These are phyloP conservation scores for Trileptium ribeirensis DNA, from an alignment of 2,888 invertebrate species.

Conservation along the genomic window DNA sequence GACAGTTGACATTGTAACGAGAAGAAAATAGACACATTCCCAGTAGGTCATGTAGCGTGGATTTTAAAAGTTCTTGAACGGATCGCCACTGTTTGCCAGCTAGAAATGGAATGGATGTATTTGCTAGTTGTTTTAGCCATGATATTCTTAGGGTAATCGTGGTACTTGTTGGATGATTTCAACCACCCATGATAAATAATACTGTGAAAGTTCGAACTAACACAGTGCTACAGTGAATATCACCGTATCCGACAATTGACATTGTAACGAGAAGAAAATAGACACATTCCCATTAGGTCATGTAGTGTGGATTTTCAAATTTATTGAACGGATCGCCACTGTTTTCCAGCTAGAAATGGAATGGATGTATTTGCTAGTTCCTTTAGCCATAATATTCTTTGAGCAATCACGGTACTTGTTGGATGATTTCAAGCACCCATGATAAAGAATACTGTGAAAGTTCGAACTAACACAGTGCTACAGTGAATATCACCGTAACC, in stretches of 20 bases:
- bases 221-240: slow-evolving; percentile 91
- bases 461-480: not conserved
- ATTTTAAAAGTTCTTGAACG: slow-evolving; percentile 83
- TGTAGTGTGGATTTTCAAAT: slow-evolving; percentile 81
- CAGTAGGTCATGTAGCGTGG: slow-evolving; percentile 92
- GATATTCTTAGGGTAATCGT: too few relatives aligned
- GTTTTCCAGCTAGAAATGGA: slow-evolving; percentile 76
- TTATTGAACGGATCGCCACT: slow-evolving; percentile 87
- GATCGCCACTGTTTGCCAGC: slow-evolving; percentile 99
- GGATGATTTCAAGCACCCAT: not conserved
- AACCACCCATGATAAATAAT: slow-evolving; percentile 80
- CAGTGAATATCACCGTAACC: slow-evolving; percentile 79
- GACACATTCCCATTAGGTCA: slow-evolving; percentile 97
- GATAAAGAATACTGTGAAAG: not conserved
- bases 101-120: too few relatives aligned
- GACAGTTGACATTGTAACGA: slow-evolving; percentile 99
- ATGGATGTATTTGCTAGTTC: too few relatives aligned
- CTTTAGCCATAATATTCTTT: too few relatives aligned
- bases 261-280: slow-evolving; percentile 98
- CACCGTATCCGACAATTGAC: slow-evolving; percentile 94
- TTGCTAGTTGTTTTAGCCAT: slow-evolving; percentile 17
- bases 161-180: too few relatives aligned
- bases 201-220: slow-evolving; percentile 70
- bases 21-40: slow-evolving; percentile 99
- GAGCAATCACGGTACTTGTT: too few relatives aligned